phyloP scores from a whole-genome alignment of 2,888 invertebrate species.

The Cataglyphis altisquamis region DNA sequence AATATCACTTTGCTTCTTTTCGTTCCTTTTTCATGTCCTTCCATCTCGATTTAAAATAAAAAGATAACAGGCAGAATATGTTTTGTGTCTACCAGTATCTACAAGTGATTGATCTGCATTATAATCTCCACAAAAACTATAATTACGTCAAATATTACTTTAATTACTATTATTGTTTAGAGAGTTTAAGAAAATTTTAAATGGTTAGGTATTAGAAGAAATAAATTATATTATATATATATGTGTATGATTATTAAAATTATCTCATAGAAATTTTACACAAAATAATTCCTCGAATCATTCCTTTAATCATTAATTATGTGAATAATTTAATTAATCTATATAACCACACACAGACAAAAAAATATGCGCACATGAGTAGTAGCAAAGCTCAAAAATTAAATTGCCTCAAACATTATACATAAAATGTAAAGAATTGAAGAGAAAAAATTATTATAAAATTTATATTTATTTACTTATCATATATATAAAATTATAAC shows the following conservation, averaged over 20 bases:
- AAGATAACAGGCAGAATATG: constrained; percentile 11
- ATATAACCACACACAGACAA: too few species aligned
- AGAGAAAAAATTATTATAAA: background rate
- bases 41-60: constrained; percentile 1
- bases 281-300: too few species aligned
- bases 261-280: too few species aligned
- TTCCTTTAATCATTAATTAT: too few species aligned
- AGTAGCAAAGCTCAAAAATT: too few species aligned
- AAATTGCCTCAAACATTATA: background rate
- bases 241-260: too few species aligned
- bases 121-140: background rate
- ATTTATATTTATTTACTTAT: background rate
- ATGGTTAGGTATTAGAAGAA: background rate
- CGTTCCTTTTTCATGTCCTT: background rate
- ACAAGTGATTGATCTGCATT: background rate
- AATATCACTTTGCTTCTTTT: background rate
- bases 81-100: background rate
- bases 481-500: background rate
- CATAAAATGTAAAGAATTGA: background rate
- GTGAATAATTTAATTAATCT: too few species aligned
- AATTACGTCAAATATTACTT: background rate
- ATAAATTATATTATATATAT: background rate
- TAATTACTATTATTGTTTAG: background rate
- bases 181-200: background rate
- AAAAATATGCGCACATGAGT: too few species aligned